Evolutionary conservation across 1,140 invertebrate genomes (phyloP).

Genomic region (Zaprionus camerounensis): DNA sequence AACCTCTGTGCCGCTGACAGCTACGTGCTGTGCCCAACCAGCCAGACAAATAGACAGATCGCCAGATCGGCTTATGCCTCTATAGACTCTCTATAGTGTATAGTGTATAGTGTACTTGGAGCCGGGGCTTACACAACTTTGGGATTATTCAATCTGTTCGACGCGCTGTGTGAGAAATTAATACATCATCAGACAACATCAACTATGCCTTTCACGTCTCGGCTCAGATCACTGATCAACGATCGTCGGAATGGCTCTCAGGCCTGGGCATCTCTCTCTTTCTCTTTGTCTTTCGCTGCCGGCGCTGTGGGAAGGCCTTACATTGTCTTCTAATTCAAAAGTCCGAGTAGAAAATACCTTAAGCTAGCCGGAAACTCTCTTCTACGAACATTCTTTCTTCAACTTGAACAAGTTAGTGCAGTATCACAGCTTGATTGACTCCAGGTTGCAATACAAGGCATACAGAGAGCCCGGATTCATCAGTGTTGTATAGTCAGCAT

Average conservation of each 20-base stretch:
- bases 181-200: slow-evolving; percentile 71
- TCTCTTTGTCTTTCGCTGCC: not conserved
- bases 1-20: slow-evolving; percentile 63
- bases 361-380: not conserved
- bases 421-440: not conserved
- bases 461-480: too few species aligned
- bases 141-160: slow-evolving; percentile 75
- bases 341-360: slow-evolving; percentile 17
- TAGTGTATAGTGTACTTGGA: not conserved
- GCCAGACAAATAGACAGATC: slow-evolving; percentile 15
- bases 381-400: too few species aligned
- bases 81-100: not conserved
- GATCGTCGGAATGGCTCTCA: not conserved
- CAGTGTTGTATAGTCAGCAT: too few species aligned
- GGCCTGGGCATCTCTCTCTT: not conserved
- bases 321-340: slow-evolving; percentile 42
- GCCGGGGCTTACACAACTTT: slow-evolving; percentile 25
- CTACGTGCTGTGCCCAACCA: slow-evolving; percentile 61
- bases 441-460: too few species aligned
- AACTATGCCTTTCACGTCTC: slow-evolving; percentile 47
- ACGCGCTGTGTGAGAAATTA: slow-evolving; percentile 74
- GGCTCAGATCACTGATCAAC: not conserved
- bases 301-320: slow-evolving; percentile 32
- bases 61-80: slow-evolving; percentile 18
- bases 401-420: not conserved